phyloP scores from a whole-genome alignment of 2,888 invertebrate genomes.

The Alsophila aescularia region DNA sequence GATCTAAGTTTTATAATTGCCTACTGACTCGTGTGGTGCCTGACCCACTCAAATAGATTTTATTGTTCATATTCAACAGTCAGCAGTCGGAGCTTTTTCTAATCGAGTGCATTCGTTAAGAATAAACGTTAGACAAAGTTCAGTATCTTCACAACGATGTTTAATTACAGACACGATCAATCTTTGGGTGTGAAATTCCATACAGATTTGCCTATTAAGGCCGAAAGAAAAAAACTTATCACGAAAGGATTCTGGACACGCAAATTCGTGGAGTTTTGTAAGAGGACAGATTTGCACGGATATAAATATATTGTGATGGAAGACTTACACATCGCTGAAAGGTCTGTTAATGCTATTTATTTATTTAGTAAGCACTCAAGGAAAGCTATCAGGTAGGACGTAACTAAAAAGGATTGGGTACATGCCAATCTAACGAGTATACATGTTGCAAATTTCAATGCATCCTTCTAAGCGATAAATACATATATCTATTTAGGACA shows the following conservation, averaged over 20 bases:
- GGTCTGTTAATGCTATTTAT: slow-evolving; percentile 65
- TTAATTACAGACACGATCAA: slow-evolving; percentile 5
- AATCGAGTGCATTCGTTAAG: not conserved
- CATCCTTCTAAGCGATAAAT: too few relatives aligned
- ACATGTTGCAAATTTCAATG: too few relatives aligned
- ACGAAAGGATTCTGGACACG: slow-evolving; percentile 44
- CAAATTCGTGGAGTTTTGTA: slow-evolving; percentile 85
- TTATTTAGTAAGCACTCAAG: not conserved
- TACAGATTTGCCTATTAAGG: slow-evolving; percentile 9
- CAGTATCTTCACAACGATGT: slow-evolving; percentile 15
- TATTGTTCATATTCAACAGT: not conserved
- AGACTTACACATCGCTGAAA: slow-evolving; percentile 82
- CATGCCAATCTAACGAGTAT: too few relatives aligned
- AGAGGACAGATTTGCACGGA: slow-evolving; percentile 88
- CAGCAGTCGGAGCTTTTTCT: not conserved
- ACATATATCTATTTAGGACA: too few relatives aligned
- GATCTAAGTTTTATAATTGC: slow-evolving; percentile 60
- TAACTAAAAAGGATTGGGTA: too few relatives aligned
- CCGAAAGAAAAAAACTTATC: slow-evolving; percentile 33
- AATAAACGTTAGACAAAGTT: not conserved
- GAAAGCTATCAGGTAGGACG: not conserved
- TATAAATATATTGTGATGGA: slow-evolving; percentile 87
- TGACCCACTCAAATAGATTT: slow-evolving; percentile 32
- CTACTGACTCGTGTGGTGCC: slow-evolving; percentile 40
- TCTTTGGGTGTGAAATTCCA: slow-evolving; percentile 14